Conservation (phyloP, 2,888 invertebrate genomes). For the Apotomis capreana region DNA sequence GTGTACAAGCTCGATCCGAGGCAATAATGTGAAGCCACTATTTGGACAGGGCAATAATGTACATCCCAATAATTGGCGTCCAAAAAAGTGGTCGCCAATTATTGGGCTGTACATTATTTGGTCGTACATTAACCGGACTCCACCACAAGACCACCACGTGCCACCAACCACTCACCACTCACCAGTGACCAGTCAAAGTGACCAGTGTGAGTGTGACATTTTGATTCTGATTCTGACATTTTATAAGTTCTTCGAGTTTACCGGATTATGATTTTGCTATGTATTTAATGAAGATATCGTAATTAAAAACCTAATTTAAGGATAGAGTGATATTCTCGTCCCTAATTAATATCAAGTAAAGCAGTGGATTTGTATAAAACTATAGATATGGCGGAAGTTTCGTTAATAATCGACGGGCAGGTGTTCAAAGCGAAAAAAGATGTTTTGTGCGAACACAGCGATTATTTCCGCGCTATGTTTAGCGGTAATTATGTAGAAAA, state of each 20-base stretch:
- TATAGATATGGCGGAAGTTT: constrained; percentile 56
- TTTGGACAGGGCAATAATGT: too few species aligned
- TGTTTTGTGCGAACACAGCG: constrained; percentile 68
- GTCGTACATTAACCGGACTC: too few species aligned
- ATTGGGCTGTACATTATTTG: too few species aligned
- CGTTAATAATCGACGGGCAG: constrained; percentile 60
- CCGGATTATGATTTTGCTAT: too few species aligned
- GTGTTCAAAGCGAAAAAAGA: constrained; percentile 64
- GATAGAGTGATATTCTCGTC: not conserved
- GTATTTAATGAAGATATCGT: not conserved
- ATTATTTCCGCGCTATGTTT: constrained; percentile 79
- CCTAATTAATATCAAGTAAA: not conserved
- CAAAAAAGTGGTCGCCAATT: too few species aligned
- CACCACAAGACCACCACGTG: too few species aligned
- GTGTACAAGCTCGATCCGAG: too few species aligned
- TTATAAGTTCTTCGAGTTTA: not conserved
- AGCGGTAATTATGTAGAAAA: constrained; percentile 74
- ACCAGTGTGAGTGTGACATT: too few species aligned
- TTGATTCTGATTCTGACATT: not conserved
- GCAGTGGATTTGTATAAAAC: not conserved
- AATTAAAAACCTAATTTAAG: constrained; percentile 1
- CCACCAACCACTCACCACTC: too few species aligned
- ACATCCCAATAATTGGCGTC: too few species aligned
- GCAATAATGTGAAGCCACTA: too few species aligned
- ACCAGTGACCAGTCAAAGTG: too few species aligned